phyloP scores from a whole-genome alignment of 2,888 invertebrate species.

The Cephus rjabovi region DNA sequence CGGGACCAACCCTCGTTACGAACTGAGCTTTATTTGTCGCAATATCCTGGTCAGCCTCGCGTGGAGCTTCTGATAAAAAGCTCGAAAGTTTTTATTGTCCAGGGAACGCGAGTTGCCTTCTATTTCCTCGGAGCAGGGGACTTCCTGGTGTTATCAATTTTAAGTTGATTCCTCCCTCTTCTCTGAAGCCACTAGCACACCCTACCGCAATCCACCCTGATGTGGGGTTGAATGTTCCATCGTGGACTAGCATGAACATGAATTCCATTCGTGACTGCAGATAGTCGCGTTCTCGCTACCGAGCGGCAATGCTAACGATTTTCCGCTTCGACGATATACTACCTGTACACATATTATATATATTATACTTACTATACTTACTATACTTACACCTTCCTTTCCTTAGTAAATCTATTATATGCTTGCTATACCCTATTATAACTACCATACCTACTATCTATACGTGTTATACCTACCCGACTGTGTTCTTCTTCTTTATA shows the following conservation, averaged over 20 bases:
- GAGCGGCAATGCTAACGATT: neutral
- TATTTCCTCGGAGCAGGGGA: too few species aligned
- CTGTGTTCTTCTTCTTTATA: neutral
- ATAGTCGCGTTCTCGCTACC: neutral
- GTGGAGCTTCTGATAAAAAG: conserved; percentile 1
- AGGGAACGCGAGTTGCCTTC: too few species aligned
- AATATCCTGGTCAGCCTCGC: neutral
- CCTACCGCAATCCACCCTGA: neutral
- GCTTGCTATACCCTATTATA: too few species aligned
- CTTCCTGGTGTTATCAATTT: neutral
- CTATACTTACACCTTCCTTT: too few species aligned
- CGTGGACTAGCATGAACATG: neutral
- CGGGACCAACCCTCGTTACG: neutral
- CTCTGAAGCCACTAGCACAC: too few species aligned
- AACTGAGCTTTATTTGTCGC: conserved; percentile 3
- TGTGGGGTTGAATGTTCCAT: neutral
- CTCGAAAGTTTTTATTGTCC: neutral
- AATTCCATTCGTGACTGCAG: conserved; percentile 6
- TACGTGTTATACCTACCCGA: too few species aligned
- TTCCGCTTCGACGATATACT: too few species aligned
- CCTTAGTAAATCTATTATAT: too few species aligned
- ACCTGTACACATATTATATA: too few species aligned
- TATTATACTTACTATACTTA: too few species aligned
- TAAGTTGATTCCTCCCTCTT: too few species aligned
- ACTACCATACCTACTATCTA: too few species aligned